Evolutionary conservation across 2,888 invertebrate species (phyloP).

Genomic region (Xestoiulus laeticollis): DNA sequence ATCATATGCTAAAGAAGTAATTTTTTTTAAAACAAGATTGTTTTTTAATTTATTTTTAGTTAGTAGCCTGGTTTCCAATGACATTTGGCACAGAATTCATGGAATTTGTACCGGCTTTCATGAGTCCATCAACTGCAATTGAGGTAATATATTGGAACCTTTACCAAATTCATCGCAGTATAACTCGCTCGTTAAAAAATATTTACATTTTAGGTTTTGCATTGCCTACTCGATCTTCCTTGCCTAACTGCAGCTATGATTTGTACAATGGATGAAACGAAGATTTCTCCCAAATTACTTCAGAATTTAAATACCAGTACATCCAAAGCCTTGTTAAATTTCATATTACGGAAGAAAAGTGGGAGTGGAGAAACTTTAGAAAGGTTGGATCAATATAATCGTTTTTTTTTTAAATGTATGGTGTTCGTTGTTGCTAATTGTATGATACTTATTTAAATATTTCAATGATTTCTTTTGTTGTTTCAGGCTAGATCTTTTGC

Average conservation of each 20-base stretch:
- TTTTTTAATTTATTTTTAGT: not conserved
- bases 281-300: not conserved
- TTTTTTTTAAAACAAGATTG: not conserved
- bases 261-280: conserved; percentile 19
- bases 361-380: conserved; percentile 43
- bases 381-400: not conserved
- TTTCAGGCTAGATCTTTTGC: conserved; percentile 42
- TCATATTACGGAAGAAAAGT: conserved; percentile 9
- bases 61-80: conserved; percentile 49
- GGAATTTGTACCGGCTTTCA: conserved; percentile 29
- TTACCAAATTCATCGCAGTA: not conserved
- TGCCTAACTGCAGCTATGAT: conserved; percentile 44
- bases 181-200: not conserved
- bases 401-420: too few relatives aligned
- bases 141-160: not conserved
- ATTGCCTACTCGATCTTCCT: conserved; percentile 48
- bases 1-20: too few relatives aligned
- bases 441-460: not conserved
- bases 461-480: not conserved
- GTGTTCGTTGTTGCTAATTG: not conserved
- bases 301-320: not conserved
- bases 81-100: conserved; percentile 47
- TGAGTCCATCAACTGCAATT: conserved; percentile 21
- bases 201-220: conserved; percentile 46
- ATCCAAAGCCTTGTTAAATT: conserved; percentile 41